Evolutionary conservation across 2,113 vertebrate species (phyloP).

Genomic region (Thomomys bottae): DNA sequence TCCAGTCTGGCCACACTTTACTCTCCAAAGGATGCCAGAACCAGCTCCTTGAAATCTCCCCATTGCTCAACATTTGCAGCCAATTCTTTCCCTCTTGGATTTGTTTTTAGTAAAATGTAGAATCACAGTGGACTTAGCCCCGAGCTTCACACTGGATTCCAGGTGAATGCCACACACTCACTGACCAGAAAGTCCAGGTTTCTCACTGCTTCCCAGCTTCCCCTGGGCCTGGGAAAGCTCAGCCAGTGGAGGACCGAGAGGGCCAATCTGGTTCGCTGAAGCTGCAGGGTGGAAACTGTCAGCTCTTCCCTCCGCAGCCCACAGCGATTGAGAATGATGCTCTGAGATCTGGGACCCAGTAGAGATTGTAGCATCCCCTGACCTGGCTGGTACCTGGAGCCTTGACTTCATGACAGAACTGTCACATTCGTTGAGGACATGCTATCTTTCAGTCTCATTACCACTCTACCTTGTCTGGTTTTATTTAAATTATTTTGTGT

Average conservation of each 20-base stretch:
- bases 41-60: not conserved
- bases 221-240: no score
- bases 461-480: no score
- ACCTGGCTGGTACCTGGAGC: not conserved
- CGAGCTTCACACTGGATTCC: no score
- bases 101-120: not conserved
- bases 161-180: not conserved
- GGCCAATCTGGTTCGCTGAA: not conserved
- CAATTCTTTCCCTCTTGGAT: not conserved
- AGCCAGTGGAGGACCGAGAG: no score
- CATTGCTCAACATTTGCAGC: not conserved
- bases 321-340: not conserved
- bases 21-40: not conserved
- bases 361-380: not conserved
- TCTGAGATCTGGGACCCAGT: not conserved
- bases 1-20: not conserved
- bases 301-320: not conserved
- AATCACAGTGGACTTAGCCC: not conserved
- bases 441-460: not conserved
- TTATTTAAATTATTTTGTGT: no score
- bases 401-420: not conserved
- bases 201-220: not conserved
- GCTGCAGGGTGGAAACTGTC: not conserved
- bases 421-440: rapidly evolving
- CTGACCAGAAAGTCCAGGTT: not conserved